A percentile compares a stretch with the other conserved stretches of the same genome.
Evolutionary conservation across 2,888 invertebrate genomes (phyloP).

Genomic region (Leptinotarsa haldemani): DNA sequence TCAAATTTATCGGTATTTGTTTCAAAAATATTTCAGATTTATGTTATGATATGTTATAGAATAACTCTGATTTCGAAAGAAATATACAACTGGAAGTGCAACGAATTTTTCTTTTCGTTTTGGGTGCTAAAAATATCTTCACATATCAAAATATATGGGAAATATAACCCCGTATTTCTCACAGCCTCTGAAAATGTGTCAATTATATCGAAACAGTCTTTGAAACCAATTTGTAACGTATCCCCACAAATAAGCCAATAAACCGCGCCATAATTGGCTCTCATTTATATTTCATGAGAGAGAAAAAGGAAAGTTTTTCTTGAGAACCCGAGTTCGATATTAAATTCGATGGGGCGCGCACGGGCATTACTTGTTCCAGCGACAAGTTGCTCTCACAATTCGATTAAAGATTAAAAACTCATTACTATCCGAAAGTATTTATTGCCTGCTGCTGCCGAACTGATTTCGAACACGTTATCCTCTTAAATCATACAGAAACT

Average conservation of each 20-base stretch:
- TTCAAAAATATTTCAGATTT: too few relatives aligned
- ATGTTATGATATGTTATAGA: too few relatives aligned
- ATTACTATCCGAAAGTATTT: slow-evolving; percentile 15
- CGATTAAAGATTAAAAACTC: slow-evolving; percentile 19
- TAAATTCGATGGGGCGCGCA: neutral
- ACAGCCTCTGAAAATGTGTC: slow-evolving; percentile 3
- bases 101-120: neutral
- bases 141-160: neutral
- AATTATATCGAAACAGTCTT: slow-evolving; percentile 9
- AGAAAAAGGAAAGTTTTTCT: slow-evolving; percentile 1
- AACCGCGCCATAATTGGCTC: slow-evolving; percentile 12
- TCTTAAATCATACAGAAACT: slow-evolving; percentile 15
- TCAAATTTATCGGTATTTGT: too few relatives aligned
- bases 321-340: slow-evolving; percentile 1
- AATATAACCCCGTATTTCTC: neutral
- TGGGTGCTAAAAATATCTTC: neutral
- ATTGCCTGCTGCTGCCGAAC: slow-evolving; percentile 15
- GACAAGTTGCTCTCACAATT: slow-evolving; percentile 18
- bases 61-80: too few relatives aligned
- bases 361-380: neutral
- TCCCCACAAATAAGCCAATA: slow-evolving; percentile 14
- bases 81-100: too few relatives aligned
- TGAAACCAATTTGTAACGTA: slow-evolving; percentile 5
- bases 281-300: slow-evolving; percentile 17
- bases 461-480: slow-evolving; percentile 17